Evolutionary conservation across 1,140 invertebrate species (phyloP).

Genomic region (Hypsibius dujardini): DNA sequence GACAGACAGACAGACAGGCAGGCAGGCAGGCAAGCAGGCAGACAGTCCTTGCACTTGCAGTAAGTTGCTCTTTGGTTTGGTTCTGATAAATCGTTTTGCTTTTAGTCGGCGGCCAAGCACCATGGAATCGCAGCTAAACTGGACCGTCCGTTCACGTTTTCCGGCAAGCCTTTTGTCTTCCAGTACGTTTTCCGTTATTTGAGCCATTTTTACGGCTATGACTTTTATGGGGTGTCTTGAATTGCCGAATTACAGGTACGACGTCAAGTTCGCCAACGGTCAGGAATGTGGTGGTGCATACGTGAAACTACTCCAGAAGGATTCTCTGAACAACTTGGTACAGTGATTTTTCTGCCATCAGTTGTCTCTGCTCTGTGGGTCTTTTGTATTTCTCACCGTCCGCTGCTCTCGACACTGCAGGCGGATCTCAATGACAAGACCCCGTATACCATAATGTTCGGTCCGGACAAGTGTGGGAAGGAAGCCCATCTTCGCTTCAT

Average conservation of each 20-base stretch:
- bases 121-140: slow-evolving; percentile 75
- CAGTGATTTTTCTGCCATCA: background rate
- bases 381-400: slow-evolving; percentile 20
- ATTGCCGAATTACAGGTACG: slow-evolving; percentile 35
- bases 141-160: slow-evolving; percentile 63
- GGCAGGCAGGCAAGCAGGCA: too few relatives aligned
- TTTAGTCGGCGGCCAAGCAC: slow-evolving; percentile 73
- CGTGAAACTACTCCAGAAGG: slow-evolving; percentile 58
- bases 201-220: slow-evolving; percentile 9
- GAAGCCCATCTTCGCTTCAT: slow-evolving; percentile 83
- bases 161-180: slow-evolving; percentile 66
- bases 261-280: slow-evolving; percentile 59
- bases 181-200: slow-evolving; percentile 52
- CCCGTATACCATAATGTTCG: slow-evolving; percentile 96
- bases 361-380: slow-evolving; percentile 1
- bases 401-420: slow-evolving; percentile 29
- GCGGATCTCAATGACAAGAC: slow-evolving; percentile 82
- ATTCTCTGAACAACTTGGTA: slow-evolving; percentile 5
- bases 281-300: slow-evolving; percentile 98
- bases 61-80: too few relatives aligned
- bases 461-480: slow-evolving; percentile 94
- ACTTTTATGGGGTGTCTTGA: slow-evolving; percentile 19
- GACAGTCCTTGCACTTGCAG: too few relatives aligned
- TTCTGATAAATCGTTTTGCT: too few relatives aligned
- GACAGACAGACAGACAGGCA: too few relatives aligned